Base-by-base conservation (phyloP, 2,797 vertebrate genomes). In the Sarcoramphus papa region DNA sequence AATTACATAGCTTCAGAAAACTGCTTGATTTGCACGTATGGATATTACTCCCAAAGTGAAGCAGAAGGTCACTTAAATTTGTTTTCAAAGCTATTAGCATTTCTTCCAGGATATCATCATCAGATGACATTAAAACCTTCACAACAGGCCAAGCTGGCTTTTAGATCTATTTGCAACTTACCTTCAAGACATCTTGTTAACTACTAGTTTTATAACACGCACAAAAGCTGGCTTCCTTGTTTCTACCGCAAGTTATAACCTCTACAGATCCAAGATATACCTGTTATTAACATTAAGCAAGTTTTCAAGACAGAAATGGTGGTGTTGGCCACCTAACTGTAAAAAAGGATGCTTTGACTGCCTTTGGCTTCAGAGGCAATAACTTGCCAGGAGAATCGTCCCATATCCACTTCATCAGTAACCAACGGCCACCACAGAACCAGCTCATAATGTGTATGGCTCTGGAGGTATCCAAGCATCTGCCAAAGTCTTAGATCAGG, bases 1-100 rank as follows among this genome's bases (percentile, higher is more conserved):
- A 96, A 96, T 96, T 93, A 90, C 10, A 17, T 6, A 43, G 78
- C 68, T 94, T 70, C 50, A 77, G 72, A 95, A 96, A 95, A 85
- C 14, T 88, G 56, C 78, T 57, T 64, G 51, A 94, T 96, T 95
- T 96, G 87, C 91, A 93, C 77, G 9, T 64, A 91, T 50, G 72
- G 56, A 74, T 87, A 92, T 67, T 82, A 67, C 25, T 83, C 40
- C 43, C n/a, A 77, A 90, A 95, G 82, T 68, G 93, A 95, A 93
- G 53, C 64, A 95, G 68, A 90, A 93, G 57, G 87, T 77, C 85
- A 94, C 60, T 91, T 88, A 65, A 85, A 92, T 83, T 85, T 85
- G 24, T 60, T 85, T 93, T 79, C 65, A 93, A 77, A 92, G 53
- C 48, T 74, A 80, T 91, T 96, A 93, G 91, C 62, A 80, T 94